phyloP scores from a whole-genome alignment of 2,888 invertebrate genomes.

The Halictus quadricinctus region DNA sequence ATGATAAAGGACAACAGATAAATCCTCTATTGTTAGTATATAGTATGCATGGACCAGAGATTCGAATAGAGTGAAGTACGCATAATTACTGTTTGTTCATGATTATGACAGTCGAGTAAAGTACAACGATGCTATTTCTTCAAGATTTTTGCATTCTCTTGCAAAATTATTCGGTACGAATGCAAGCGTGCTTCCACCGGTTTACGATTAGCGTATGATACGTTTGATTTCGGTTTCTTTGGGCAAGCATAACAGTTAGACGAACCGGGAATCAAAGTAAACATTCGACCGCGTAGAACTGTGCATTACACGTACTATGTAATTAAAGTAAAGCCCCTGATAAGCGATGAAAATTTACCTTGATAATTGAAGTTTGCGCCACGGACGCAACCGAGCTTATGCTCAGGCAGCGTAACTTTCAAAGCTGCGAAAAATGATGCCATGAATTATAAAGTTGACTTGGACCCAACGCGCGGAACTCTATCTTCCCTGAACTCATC shows the following conservation, averaged over 20 bases:
- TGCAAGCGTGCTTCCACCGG: not conserved
- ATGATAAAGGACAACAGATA: not conserved
- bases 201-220: not conserved
- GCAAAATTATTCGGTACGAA: not conserved
- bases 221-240: not conserved
- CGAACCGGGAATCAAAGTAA: not conserved
- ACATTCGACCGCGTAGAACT: not conserved
- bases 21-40: not conserved
- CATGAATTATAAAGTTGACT: constrained; percentile 55
- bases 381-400: not conserved
- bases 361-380: not conserved
- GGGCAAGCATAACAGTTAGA: not conserved
- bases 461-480: constrained; percentile 30
- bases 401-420: constrained; percentile 28
- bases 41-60: too few relatives aligned
- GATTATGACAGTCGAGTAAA: not conserved
- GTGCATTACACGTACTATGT: not conserved
- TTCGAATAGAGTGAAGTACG: not conserved
- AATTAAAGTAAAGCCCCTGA: not conserved
- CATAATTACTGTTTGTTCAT: not conserved
- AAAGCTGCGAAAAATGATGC: constrained; percentile 46
- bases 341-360: not conserved
- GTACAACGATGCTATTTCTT: not conserved
- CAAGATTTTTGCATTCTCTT: not conserved
- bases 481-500: not conserved